These are phyloP conservation scores for Mactra quadrangularis DNA, from an alignment of 1,140 invertebrate species.

Conservation along the genomic window DNA sequence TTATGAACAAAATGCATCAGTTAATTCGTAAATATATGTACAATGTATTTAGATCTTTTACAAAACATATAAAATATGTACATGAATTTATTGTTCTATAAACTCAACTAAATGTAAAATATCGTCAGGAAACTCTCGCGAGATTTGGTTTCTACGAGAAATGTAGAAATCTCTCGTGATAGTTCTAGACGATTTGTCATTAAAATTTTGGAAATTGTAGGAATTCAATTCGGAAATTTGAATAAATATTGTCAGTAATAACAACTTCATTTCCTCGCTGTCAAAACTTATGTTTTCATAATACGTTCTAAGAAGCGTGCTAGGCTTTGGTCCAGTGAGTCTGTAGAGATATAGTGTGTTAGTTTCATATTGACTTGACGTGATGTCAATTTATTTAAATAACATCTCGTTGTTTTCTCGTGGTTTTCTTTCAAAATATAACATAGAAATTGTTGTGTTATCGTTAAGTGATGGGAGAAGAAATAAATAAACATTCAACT, in stretches of 20 bases:
- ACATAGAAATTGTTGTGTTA: conserved; percentile 22
- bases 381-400: conserved; percentile 54
- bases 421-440: conserved; percentile 62
- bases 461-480: conserved; percentile 34
- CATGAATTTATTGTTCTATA: too few relatives aligned
- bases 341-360: conserved; percentile 12
- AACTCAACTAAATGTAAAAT: too few relatives aligned
- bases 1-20: too few relatives aligned
- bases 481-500: conserved; percentile 46
- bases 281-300: conserved; percentile 54
- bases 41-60: too few relatives aligned
- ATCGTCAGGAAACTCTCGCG: too few relatives aligned
- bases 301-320: conserved; percentile 24
- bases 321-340: conserved; percentile 30
- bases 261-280: conserved; percentile 56
- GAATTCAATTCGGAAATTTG: conserved; percentile 55
- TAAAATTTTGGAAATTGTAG: neutral
- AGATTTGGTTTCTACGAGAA: too few relatives aligned
- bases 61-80: too few relatives aligned
- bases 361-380: conserved; percentile 1
- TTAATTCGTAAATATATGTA: too few relatives aligned
- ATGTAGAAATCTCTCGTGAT: too few relatives aligned
- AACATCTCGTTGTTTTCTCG: conserved; percentile 35
- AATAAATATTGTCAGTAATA: conserved; percentile 62
- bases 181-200: too few relatives aligned